Conservation (phyloP, 2,797 vertebrate species). For the Choloepus didactylus region DNA sequence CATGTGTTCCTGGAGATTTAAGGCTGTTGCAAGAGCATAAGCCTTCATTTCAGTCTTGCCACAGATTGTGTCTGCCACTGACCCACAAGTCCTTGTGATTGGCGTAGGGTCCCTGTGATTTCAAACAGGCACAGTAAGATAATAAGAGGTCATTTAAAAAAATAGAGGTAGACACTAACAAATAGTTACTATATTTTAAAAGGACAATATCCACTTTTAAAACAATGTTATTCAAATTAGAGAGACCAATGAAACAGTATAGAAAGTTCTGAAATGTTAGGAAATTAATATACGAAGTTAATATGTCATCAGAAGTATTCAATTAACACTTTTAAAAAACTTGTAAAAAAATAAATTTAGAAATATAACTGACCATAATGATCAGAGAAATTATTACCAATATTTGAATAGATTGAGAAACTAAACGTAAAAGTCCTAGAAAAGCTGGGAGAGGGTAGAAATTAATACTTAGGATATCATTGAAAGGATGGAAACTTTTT, state of each 20-base stretch:
- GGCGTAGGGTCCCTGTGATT: too few species aligned
- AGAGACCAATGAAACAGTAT: background rate
- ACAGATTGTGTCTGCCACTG: too few species aligned
- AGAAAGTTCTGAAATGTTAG: background rate
- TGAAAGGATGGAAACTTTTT: background rate
- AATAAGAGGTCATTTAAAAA: slow-evolving; percentile 14
- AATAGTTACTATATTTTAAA: background rate
- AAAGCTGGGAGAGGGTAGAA: background rate
- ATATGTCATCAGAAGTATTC: background rate
- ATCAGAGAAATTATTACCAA: background rate
- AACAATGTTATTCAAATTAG: background rate
- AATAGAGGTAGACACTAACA: background rate
- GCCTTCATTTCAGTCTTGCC: too few species aligned
- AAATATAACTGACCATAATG: background rate
- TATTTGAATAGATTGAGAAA: background rate
- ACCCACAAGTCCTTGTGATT: too few species aligned
- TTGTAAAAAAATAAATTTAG: background rate
- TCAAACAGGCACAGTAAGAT: background rate
- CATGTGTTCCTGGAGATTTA: too few species aligned
- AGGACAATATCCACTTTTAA: background rate
- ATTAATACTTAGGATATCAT: background rate
- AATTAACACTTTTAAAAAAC: background rate
- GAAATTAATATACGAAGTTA: background rate
- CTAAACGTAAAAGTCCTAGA: background rate
- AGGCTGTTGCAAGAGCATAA: too few species aligned